These are phyloP conservation scores for Epinotia demarniana DNA, from an alignment of 2,888 invertebrate species.

Conservation along the genomic window DNA sequence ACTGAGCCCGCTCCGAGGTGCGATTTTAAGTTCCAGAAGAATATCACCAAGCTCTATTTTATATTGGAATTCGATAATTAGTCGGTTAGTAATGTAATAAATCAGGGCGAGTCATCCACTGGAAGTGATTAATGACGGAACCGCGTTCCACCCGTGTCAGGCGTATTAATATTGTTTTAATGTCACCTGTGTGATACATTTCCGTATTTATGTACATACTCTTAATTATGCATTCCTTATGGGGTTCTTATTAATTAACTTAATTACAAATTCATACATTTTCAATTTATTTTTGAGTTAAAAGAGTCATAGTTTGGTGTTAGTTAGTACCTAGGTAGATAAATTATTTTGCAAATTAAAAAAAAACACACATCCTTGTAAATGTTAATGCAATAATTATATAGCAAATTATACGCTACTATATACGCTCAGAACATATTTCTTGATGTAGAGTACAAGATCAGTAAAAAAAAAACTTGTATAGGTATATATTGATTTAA, in stretches of 20 bases:
- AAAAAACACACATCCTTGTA: too few relatives aligned
- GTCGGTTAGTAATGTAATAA: conserved; percentile 36
- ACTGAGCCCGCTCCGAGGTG: too few relatives aligned
- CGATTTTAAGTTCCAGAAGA: background rate
- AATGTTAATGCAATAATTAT: too few relatives aligned
- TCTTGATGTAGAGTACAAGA: too few relatives aligned
- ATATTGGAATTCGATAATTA: conserved; percentile 16
- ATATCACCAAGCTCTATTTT: background rate
- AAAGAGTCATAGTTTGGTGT: background rate
- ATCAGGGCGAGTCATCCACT: conserved; percentile 28
- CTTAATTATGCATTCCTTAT: background rate
- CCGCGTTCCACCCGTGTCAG: conserved; percentile 7
- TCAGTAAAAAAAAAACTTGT: too few relatives aligned
- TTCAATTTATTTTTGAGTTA: too few relatives aligned
- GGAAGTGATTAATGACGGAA: conserved; percentile 38
- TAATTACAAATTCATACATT: background rate
- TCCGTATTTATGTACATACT: background rate
- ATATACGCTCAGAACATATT: too few relatives aligned
- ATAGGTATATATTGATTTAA: too few relatives aligned
- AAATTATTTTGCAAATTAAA: too few relatives aligned
- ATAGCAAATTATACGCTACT: too few relatives aligned
- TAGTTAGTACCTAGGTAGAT: background rate
- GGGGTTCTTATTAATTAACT: background rate
- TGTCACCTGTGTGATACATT: conserved; percentile 15
- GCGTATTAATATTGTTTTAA: background rate